Evolutionary conservation across 2,797 vertebrate genomes (phyloP).

Genomic region (Diceros bicornis): DNA sequence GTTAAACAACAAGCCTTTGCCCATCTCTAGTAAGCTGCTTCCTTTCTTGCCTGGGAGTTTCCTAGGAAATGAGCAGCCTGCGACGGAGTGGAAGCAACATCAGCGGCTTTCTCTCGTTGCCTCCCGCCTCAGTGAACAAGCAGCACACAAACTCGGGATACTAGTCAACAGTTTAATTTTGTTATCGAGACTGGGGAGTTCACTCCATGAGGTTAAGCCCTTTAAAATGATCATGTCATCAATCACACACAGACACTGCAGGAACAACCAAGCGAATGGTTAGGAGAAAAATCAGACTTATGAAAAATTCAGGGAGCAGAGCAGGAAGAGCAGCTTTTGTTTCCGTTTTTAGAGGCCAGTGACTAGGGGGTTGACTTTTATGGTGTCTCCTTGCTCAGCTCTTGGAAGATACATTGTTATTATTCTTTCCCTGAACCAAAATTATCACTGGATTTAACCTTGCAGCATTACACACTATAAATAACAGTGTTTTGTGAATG

Average conservation of each 20-base stretch:
- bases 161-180: slow-evolving; percentile 33
- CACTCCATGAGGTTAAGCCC: background rate
- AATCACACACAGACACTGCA: background rate
- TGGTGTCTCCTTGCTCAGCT: background rate
- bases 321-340: background rate
- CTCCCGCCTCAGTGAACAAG: background rate
- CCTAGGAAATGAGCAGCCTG: slow-evolving; percentile 57
- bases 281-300: background rate
- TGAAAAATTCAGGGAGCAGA: background rate
- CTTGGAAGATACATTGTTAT: background rate
- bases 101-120: background rate
- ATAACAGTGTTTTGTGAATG: background rate
- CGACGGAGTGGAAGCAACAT: background rate
- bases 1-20: slow-evolving; percentile 10
- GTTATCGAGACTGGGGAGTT: background rate
- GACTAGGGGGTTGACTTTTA: background rate
- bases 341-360: background rate
- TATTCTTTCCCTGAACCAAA: slow-evolving; percentile 19
- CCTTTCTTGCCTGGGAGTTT: slow-evolving; percentile 54
- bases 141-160: background rate
- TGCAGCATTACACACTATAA: background rate
- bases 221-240: background rate
- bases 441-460: background rate
- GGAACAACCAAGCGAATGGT: background rate
- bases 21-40: slow-evolving; percentile 67